Percentiles rank a stretch among this genome's conserved stretches.
Evolutionary conservation across 2,797 vertebrate species (phyloP).

Genomic region (Australoheros facetus): DNA sequence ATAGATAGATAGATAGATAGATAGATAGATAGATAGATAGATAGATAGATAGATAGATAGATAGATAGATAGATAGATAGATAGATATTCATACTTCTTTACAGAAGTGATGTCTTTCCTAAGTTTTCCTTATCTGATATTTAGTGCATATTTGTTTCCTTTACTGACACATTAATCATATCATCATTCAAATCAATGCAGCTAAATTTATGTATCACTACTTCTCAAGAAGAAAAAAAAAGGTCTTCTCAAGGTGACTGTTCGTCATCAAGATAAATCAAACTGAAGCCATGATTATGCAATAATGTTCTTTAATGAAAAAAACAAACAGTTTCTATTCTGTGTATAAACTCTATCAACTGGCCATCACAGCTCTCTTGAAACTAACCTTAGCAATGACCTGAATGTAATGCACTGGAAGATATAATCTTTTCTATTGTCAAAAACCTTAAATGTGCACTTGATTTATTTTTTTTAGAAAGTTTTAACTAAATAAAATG

Average conservation of each 20-base stretch:
- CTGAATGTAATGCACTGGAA: not conserved
- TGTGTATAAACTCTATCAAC: not conserved
- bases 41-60: too few species aligned
- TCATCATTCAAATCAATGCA: not conserved
- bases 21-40: too few species aligned
- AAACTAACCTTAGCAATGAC: slow-evolving; percentile 4
- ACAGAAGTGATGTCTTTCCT: not conserved
- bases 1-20: too few species aligned
- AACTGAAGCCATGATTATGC: not conserved
- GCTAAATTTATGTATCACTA: not conserved
- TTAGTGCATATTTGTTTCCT: too few species aligned
- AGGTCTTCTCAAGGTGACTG: not conserved
- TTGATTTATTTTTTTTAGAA: not conserved
- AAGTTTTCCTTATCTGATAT: too few species aligned
- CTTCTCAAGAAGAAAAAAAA: not conserved
- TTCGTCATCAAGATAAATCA: not conserved
- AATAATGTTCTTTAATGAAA: not conserved
- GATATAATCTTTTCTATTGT: not conserved
- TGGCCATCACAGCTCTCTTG: not conserved
- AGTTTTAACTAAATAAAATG: not conserved
- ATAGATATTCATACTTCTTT: not conserved
- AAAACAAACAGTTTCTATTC: fast-evolving
- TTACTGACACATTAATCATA: not conserved
- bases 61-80: too few species aligned
- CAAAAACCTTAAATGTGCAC: not conserved